Evolutionary conservation across 2,888 invertebrate genomes (phyloP).

Genomic region (Conops quadrifasciatus): DNA sequence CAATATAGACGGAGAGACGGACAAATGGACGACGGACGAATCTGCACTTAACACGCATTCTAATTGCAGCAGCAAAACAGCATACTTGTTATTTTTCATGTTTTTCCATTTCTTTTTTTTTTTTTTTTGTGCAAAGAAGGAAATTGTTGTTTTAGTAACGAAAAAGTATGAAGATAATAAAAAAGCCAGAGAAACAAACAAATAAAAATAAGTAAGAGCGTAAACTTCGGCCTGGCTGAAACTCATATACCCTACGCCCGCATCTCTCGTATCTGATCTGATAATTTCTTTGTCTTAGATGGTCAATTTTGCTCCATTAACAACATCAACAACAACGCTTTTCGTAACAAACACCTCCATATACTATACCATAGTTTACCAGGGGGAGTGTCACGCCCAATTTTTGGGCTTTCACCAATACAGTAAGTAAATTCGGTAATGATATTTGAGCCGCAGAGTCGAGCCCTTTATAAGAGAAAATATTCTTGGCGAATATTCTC

Average conservation of each 20-base stretch:
- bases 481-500: no score
- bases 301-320: conserved; percentile 26
- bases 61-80: conserved; percentile 58
- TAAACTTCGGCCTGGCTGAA: no score
- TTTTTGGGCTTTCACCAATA: no score
- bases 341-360: conserved; percentile 33
- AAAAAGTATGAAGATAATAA: conserved; percentile 29
- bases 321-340: conserved; percentile 31
- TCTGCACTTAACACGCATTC: conserved; percentile 62
- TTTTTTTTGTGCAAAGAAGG: conserved; percentile 29
- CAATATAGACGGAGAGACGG: conserved; percentile 10
- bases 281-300: no score
- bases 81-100: conserved; percentile 35
- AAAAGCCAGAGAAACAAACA: conserved; percentile 21
- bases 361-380: no score
- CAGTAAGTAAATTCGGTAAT: no score
- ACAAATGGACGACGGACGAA: conserved; percentile 1
- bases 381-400: no score
- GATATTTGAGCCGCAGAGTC: no score
- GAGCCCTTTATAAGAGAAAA: no score
- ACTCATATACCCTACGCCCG: no score
- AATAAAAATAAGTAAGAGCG: conserved; percentile 20
- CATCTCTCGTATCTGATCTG: no score
- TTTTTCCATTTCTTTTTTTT: conserved; percentile 27
- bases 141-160: conserved; percentile 37